These are phyloP conservation scores for Nasonia longicornis DNA, from an alignment of 1,140 invertebrate species.

Conservation along the genomic window DNA sequence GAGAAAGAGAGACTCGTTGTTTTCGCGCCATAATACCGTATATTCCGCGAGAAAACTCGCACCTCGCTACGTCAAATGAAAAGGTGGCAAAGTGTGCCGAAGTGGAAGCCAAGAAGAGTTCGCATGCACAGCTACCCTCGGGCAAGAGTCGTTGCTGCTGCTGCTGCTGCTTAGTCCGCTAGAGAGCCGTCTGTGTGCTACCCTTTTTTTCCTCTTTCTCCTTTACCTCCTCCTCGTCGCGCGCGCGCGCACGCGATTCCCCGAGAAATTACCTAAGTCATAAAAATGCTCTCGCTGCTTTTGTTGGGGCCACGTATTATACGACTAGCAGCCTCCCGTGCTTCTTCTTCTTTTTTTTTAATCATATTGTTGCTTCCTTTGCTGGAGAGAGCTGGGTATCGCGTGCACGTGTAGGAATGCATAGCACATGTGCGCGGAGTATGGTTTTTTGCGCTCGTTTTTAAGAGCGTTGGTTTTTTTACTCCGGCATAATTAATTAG, in stretches of 20 bases:
- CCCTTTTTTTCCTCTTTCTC: neutral
- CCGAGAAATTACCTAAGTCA: slow-evolving; percentile 38
- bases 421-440: neutral
- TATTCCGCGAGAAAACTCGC: neutral
- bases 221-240: slow-evolving; percentile 2
- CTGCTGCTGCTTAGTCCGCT: neutral
- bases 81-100: neutral
- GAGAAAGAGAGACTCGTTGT: slow-evolving; percentile 46
- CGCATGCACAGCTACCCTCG: slow-evolving; percentile 49
- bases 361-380: neutral
- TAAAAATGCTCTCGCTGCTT: slow-evolving; percentile 24
- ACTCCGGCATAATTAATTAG: neutral
- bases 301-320: slow-evolving; percentile 22
- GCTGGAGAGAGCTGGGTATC: neutral
- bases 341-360: neutral
- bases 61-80: neutral
- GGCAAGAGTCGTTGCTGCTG: neutral
- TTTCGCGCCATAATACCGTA: neutral
- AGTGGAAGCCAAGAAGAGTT: slow-evolving; percentile 53
- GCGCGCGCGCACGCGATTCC: neutral
- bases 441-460: neutral
- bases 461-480: slow-evolving; percentile 1
- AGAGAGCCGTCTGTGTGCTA: slow-evolving; percentile 8
- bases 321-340: neutral
- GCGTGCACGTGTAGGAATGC: neutral